These are phyloP conservation scores for Philaethria dido DNA, from an alignment of 2,888 invertebrate genomes.

Conservation along the genomic window DNA sequence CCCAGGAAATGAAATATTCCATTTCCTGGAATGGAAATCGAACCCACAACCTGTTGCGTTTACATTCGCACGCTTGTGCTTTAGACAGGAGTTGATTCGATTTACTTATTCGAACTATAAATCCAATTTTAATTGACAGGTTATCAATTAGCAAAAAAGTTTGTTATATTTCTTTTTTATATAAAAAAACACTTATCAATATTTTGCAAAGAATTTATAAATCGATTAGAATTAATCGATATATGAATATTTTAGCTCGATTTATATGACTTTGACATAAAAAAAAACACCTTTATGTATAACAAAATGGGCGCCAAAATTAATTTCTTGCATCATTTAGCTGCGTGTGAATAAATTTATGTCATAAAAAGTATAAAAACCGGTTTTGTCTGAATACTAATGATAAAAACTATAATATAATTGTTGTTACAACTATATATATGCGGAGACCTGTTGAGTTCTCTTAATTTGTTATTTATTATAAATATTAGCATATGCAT, in stretches of 20 bases:
- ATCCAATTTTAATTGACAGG: background rate
- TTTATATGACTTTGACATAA: background rate
- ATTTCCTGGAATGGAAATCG: no score
- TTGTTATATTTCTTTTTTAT: background rate
- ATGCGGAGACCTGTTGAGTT: slow-evolving; percentile 1
- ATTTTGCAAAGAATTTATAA: slow-evolving; percentile 7
- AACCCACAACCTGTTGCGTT: no score
- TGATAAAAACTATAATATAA: slow-evolving; percentile 42
- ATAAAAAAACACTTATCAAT: background rate
- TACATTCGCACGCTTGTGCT: no score
- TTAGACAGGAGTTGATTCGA: no score
- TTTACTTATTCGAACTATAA: no score
- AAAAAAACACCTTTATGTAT: background rate
- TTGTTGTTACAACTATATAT: background rate
- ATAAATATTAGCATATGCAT: slow-evolving; percentile 15
- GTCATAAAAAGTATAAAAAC: slow-evolving; percentile 19
- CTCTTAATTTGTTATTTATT: slow-evolving; percentile 4
- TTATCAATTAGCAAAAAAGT: background rate
- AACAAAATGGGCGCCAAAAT: slow-evolving; percentile 23
- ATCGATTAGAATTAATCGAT: slow-evolving; percentile 20
- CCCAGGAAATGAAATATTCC: no score
- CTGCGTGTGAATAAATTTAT: slow-evolving; percentile 34
- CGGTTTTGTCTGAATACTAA: slow-evolving; percentile 38
- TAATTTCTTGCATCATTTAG: slow-evolving; percentile 38
- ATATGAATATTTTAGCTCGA: background rate